These are phyloP conservation scores for Zophobas atratus DNA, from an alignment of 1,140 invertebrate species.

Conservation along the genomic window DNA sequence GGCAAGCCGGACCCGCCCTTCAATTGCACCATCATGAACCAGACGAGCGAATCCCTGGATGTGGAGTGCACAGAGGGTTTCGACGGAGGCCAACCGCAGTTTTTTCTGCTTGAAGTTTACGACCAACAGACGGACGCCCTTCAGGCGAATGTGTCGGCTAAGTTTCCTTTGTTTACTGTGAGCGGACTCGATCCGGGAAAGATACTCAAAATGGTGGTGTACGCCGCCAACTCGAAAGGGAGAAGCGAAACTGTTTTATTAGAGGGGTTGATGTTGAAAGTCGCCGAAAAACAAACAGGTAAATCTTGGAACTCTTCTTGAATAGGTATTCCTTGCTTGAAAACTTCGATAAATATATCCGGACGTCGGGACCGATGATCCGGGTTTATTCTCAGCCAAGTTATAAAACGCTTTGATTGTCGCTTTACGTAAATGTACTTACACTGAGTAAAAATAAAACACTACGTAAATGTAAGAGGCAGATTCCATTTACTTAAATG, in stretches of 20 bases:
- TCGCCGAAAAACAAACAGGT: constrained; percentile 87
- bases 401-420: too few relatives aligned
- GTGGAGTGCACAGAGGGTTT: constrained; percentile 86
- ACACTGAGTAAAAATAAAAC: too few relatives aligned
- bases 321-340: too few relatives aligned
- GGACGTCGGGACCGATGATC: too few relatives aligned
- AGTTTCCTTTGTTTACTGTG: constrained; percentile 78
- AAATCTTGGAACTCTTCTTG: neutral
- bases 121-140: constrained; percentile 78
- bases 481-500: too few relatives aligned
- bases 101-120: constrained; percentile 76
- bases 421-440: too few relatives aligned
- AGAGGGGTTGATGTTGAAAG: constrained; percentile 80
- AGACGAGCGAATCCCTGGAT: constrained; percentile 82
- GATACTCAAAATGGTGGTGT: constrained; percentile 78
- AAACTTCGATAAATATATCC: too few relatives aligned
- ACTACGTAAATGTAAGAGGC: too few relatives aligned
- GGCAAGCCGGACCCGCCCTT: constrained; percentile 86
- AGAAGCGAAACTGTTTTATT: constrained; percentile 73
- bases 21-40: constrained; percentile 86
- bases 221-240: constrained; percentile 76
- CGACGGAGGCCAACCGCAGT: constrained; percentile 81
- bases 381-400: too few relatives aligned
- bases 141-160: constrained; percentile 79
- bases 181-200: constrained; percentile 79